Conservation (phyloP, 2,888 invertebrate species). For the Morpho deidamia region DNA sequence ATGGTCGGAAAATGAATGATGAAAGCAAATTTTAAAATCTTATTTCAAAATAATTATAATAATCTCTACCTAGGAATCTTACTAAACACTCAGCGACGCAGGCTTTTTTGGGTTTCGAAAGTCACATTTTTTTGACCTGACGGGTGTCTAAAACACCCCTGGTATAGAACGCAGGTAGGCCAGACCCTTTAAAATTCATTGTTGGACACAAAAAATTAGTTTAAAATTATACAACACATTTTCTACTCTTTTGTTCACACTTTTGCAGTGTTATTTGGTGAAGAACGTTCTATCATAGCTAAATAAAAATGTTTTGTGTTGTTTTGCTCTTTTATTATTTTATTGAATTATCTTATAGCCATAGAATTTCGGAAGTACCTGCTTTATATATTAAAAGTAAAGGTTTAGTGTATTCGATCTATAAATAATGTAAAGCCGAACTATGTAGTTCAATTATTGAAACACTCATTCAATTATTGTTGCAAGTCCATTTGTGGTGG, state of each 20-base stretch:
- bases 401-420: no score
- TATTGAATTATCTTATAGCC: neutral
- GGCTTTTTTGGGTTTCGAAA: neutral
- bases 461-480: neutral
- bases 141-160: neutral
- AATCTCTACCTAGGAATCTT: no score
- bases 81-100: no score
- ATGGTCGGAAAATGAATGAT: no score
- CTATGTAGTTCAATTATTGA: no score
- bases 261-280: neutral
- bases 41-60: no score
- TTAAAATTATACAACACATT: neutral
- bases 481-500: no score
- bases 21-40: no score
- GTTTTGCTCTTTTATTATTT: neutral
- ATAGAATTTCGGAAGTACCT: neutral
- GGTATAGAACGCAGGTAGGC: constrained; percentile 16
- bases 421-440: no score
- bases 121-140: neutral
- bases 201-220: constrained; percentile 32
- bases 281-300: neutral
- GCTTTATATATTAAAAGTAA: neutral
- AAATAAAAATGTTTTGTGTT: neutral
- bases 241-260: neutral
- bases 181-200: constrained; percentile 17